A percentile compares a stretch with the other conserved stretches of the same genome.
phyloP scores from a whole-genome alignment of 2,888 invertebrate species.

The Ormyrus pomaceus region DNA sequence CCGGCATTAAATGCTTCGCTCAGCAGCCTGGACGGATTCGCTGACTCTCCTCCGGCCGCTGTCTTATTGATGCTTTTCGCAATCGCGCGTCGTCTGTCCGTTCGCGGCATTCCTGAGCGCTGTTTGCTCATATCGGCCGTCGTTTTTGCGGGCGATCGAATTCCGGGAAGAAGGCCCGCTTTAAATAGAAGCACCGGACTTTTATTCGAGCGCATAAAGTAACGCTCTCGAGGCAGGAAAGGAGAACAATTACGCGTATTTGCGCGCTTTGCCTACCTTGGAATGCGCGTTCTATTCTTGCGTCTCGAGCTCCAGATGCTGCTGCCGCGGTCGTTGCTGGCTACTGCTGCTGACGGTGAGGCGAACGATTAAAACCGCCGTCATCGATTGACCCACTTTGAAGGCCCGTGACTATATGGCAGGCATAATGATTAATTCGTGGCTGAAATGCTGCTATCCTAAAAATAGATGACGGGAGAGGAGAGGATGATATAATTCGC shows the following conservation, averaged over 20 bases:
- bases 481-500: neutral
- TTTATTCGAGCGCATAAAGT: conserved; percentile 26
- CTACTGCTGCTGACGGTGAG: conserved; percentile 6
- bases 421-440: conserved; percentile 51
- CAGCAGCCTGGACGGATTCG: conserved; percentile 36
- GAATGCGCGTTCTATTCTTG: conserved; percentile 44
- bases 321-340: no score
- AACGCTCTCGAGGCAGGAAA: neutral
- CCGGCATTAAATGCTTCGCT: conserved; percentile 35
- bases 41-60: conserved; percentile 25
- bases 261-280: conserved; percentile 38
- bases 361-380: conserved; percentile 53
- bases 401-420: conserved; percentile 40
- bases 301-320: conserved; percentile 51
- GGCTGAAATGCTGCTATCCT: conserved; percentile 1
- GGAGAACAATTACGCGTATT: conserved; percentile 42
- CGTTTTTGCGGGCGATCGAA: conserved; percentile 3
- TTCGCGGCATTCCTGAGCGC: no score
- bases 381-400: conserved; percentile 60
- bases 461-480: conserved; percentile 13
- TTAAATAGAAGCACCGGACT: neutral
- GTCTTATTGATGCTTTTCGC: conserved; percentile 32
- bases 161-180: no score
- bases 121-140: no score
- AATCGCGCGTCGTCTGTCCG: conserved; percentile 6